Evolutionary conservation across 2,797 vertebrate genomes (phyloP).

Genomic region (Anas bahamensis): DNA sequence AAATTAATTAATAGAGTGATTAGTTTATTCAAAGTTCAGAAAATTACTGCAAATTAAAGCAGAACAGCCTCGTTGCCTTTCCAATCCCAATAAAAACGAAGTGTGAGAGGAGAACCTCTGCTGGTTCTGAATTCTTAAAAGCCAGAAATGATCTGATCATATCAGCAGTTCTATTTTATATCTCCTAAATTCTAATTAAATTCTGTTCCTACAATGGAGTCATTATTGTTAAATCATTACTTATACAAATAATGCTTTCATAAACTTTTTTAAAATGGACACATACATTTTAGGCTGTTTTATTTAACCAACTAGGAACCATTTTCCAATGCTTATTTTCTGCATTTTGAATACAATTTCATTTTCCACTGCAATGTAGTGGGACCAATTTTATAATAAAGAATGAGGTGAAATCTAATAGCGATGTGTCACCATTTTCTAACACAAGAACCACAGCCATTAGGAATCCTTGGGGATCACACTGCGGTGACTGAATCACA

Average conservation of each 20-base stretch:
- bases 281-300: background rate
- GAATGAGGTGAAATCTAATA: background rate
- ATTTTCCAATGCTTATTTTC: background rate
- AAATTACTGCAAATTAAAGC: background rate
- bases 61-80: background rate
- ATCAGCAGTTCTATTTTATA: background rate
- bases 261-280: background rate
- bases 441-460: background rate
- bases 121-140: background rate
- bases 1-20: background rate
- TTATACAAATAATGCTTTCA: background rate
- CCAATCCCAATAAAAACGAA: background rate
- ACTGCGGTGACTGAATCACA: rapidly evolving
- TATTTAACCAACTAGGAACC: background rate
- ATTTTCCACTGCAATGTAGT: background rate
- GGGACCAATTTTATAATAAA: background rate
- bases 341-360: background rate
- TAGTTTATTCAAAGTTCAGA: background rate
- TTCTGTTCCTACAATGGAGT: background rate
- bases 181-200: background rate
- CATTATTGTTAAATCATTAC: background rate
- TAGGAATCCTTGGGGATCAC: background rate
- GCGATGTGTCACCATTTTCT: background rate
- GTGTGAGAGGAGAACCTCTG: background rate
- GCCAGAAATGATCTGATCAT: background rate